Evolutionary conservation across 2,888 invertebrate genomes (phyloP).

Genomic region (Orthonychiurus folsomi): DNA sequence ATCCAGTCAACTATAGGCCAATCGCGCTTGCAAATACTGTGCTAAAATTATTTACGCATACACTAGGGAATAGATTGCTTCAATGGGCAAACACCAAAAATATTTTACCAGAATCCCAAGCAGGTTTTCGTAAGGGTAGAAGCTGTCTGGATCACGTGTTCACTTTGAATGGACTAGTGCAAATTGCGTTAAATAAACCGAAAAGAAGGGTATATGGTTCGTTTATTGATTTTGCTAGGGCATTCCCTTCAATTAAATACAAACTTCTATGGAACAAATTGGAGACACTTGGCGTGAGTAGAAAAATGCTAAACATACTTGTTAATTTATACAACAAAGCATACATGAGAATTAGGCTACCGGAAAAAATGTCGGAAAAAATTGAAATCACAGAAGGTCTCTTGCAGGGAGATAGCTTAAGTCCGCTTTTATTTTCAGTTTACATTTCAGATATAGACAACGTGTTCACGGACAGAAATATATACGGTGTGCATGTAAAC

Average conservation of each 20-base stretch:
- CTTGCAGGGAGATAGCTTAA: constrained; percentile 1
- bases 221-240: constrained; percentile 4
- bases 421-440: neutral
- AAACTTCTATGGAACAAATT: constrained; percentile 5
- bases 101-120: constrained; percentile 5
- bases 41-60: constrained; percentile 1
- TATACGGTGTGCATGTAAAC: neutral
- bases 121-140: constrained; percentile 6
- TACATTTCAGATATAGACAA: neutral
- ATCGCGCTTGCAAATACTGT: neutral
- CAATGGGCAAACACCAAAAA: neutral
- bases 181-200: neutral
- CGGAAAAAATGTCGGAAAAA: neutral
- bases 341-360: neutral
- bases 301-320: neutral
- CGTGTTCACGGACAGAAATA: neutral
- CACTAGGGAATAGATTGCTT: neutral
- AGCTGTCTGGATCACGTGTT: constrained; percentile 7
- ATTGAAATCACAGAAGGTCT: constrained; percentile 1
- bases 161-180: neutral
- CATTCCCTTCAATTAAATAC: constrained; percentile 2
- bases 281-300: neutral
- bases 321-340: neutral
- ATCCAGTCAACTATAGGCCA: constrained; percentile 10
- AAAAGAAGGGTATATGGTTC: neutral